phyloP scores from a whole-genome alignment of 2,888 invertebrate genomes.

The Disparrhopalites patrizii region DNA sequence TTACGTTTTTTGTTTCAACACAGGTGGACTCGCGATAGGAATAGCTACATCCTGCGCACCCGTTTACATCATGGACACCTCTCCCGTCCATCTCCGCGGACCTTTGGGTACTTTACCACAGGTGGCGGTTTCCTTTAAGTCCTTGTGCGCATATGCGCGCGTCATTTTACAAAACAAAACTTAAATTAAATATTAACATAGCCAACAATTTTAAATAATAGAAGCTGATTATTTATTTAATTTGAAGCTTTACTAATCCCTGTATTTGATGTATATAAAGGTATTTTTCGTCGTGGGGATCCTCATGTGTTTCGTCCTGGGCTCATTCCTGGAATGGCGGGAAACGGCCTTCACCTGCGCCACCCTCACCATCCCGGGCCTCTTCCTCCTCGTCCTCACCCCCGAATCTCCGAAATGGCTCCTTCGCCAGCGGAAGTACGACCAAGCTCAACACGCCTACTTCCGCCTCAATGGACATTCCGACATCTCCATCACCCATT shows the following conservation, averaged over 20 bases:
- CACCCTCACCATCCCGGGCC: conserved; percentile 32
- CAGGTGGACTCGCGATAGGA: conserved; percentile 43
- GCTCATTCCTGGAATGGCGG: conserved; percentile 39
- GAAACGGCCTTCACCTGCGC: conserved; percentile 34
- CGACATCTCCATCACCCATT: conserved; percentile 9
- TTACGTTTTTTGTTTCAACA: background rate
- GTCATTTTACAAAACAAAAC: too few species aligned
- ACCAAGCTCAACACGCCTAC: conserved; percentile 36
- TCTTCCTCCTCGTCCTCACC: conserved; percentile 33
- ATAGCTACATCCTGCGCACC: conserved; percentile 35
- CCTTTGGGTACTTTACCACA: conserved; percentile 43
- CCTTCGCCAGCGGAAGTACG: conserved; percentile 4
- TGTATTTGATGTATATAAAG: too few species aligned
- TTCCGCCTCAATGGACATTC: conserved; percentile 35
- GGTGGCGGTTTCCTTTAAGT: conserved; percentile 18
- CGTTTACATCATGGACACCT: conserved; percentile 42
- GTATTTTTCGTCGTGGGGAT: conserved; percentile 42
- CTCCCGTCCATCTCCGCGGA: conserved; percentile 33
- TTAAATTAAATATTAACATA: too few species aligned
- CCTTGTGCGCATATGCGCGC: background rate
- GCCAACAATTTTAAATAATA: too few species aligned
- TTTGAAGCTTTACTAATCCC: too few species aligned
- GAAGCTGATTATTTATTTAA: too few species aligned
- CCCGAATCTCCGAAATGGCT: conserved; percentile 46
- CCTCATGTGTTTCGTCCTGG: conserved; percentile 39